Percentiles rank a stretch among this genome's conserved stretches.
Conservation (phyloP, 2,888 invertebrate genomes). For the Ochropleura leucogaster region DNA sequence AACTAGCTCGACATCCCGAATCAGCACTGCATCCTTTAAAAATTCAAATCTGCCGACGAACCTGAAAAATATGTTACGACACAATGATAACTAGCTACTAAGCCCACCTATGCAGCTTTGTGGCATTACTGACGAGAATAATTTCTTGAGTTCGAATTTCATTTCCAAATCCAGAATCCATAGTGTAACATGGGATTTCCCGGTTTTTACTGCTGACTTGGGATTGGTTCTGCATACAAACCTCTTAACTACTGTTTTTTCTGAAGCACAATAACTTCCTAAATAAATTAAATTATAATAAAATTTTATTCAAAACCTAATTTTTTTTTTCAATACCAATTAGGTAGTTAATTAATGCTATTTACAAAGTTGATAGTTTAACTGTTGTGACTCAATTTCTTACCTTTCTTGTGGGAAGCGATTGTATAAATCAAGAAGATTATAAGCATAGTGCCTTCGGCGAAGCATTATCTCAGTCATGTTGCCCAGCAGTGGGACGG, state of each 20-base stretch:
- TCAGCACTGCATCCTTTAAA: not conserved
- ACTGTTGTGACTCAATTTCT: not conserved
- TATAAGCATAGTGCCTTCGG: slow-evolving; percentile 60
- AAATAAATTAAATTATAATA: too few species aligned
- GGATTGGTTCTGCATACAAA: not conserved
- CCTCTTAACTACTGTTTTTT: not conserved
- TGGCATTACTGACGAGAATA: not conserved
- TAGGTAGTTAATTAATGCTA: not conserved
- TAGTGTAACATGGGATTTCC: too few species aligned
- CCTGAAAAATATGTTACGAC: not conserved
- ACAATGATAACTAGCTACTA: not conserved
- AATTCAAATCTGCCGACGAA: slow-evolving; percentile 14
- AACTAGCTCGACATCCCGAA: slow-evolving; percentile 86
- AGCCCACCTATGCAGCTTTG: not conserved
- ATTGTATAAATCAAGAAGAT: slow-evolving; percentile 64
- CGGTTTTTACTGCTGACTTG: too few species aligned
- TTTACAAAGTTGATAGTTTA: not conserved
- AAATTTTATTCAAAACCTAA: not conserved
- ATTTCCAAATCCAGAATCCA: too few species aligned
- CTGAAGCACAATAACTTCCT: not conserved
- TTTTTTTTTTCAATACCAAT: not conserved
- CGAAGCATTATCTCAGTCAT: slow-evolving; percentile 57
- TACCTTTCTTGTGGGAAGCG: slow-evolving; percentile 72
- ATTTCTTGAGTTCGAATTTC: not conserved
- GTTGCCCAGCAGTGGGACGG: slow-evolving; percentile 71